These are phyloP conservation scores for Antheraea assamensis DNA, from an alignment of 2,888 invertebrate species.

Conservation along the genomic window DNA sequence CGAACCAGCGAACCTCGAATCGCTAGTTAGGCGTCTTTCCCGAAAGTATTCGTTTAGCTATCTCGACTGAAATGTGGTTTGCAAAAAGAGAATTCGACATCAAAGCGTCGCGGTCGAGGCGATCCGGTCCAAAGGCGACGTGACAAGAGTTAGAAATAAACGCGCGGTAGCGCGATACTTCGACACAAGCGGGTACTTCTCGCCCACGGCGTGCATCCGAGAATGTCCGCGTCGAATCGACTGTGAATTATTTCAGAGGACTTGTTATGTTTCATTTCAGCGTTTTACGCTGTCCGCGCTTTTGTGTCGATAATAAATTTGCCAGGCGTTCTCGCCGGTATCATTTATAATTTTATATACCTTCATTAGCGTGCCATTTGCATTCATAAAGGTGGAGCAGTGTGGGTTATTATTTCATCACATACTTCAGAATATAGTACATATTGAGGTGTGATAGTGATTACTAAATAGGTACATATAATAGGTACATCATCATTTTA, in stretches of 20 bases:
- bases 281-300: constrained; percentile 60
- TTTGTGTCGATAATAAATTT: constrained; percentile 66
- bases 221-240: constrained; percentile 69
- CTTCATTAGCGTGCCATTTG: constrained; percentile 59
- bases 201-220: constrained; percentile 53
- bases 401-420: constrained; percentile 23
- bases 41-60: constrained; percentile 71
- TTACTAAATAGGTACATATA: too few species aligned
- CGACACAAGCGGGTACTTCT: constrained; percentile 55
- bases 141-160: constrained; percentile 78
- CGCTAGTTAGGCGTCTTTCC: constrained; percentile 67
- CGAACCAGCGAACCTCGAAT: constrained; percentile 41
- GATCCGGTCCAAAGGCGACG: constrained; percentile 69
- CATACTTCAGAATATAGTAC: neutral
- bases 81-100: constrained; percentile 80
- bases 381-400: constrained; percentile 51
- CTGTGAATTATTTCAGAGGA: constrained; percentile 73
- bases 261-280: constrained; percentile 67
- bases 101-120: constrained; percentile 72
- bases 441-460: neutral
- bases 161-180: constrained; percentile 46
- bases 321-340: constrained; percentile 55
- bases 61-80: constrained; percentile 69
- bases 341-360: constrained; percentile 47
- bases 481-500: too few species aligned